Base-by-base conservation (phyloP, 2,888 invertebrate genomes). In the Melieria omissa region DNA sequence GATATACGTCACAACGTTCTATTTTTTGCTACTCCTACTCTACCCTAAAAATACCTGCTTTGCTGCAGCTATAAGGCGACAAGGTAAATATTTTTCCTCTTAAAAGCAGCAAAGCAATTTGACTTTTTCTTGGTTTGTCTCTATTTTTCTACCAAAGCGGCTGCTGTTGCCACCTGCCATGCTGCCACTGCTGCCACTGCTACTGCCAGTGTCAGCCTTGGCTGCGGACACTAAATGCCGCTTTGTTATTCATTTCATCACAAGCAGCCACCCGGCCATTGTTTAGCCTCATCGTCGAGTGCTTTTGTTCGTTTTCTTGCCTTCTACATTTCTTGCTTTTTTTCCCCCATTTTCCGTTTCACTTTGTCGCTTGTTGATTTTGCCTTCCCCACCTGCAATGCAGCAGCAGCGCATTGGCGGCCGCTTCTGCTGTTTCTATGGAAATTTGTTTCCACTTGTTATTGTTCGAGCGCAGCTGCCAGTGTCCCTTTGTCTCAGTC, bases 401-500 rank as follows among this genome's bases (percentile, higher is more conserved):
- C 14, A 47, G 42, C 60, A 65, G 58, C 42, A 42, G 29, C 57
- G 5, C 57, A 16, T 16, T 16, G 29, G 29, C 29, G 29, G 29
- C 29, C 29, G 29, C 29, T 29, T 29, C 58, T 47, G 16, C 65
- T 54, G 5, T 55, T 47, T 58, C 52, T 49, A 67, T 49, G 60
- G 49, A 67, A 67, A 67, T 47, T 41, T 46, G 47, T 60, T 47
- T 60, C 58, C 67, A 67, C 47, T 67, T 67, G 67, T 52, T 60
- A 67, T 7, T 44, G n/a, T 46, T 16, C 29, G 29, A 29, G 44
- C 45, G 47, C 58, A 49, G 14, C 60, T 67, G 58, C 41, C 60
- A 58, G 57, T 66, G 57, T 42, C 9, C 46, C 10, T 46, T 29
- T 29, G 29, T 29, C 29, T 29, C 29, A 29, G 45, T 58, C 41